Conservation (phyloP, 2,888 invertebrate species). For the Leptinotarsa juncta region DNA sequence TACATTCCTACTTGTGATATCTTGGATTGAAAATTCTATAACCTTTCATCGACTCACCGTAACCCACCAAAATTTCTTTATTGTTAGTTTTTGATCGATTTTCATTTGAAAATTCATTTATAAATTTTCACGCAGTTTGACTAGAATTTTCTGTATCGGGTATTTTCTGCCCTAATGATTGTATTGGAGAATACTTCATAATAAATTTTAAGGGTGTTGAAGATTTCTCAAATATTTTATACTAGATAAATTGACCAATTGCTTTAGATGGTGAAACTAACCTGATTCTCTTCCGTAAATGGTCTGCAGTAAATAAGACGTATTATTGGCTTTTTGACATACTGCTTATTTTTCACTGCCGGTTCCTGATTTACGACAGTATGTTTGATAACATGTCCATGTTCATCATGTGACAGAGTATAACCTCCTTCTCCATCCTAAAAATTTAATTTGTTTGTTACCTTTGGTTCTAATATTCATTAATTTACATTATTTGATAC, state of each 20-base stretch:
- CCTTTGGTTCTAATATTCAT: too few species aligned
- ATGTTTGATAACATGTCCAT: constrained; percentile 69
- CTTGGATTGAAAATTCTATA: background rate
- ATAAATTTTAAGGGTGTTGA: too few species aligned
- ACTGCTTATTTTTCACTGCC: constrained; percentile 61
- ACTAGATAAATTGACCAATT: background rate
- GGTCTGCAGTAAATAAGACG: constrained; percentile 72
- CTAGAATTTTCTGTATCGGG: too few species aligned
- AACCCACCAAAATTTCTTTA: background rate
- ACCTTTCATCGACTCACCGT: background rate
- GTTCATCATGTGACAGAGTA: constrained; percentile 74
- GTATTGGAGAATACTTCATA: too few species aligned
- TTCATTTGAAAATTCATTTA: too few species aligned
- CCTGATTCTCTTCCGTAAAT: constrained; percentile 71
- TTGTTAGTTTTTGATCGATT: too few species aligned
- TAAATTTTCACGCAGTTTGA: too few species aligned
- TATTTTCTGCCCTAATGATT: too few species aligned
- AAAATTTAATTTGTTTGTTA: constrained; percentile 31
- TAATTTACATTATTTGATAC: too few species aligned
- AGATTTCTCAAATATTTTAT: too few species aligned
- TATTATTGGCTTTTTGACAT: constrained; percentile 65
- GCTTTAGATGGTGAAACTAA: constrained; percentile 60
- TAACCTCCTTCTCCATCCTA: constrained; percentile 74
- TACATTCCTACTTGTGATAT: background rate
- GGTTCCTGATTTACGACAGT: constrained; percentile 63